Conservation (phyloP, 2,113 vertebrate genomes). For the Corythoichthys haematopterus region DNA sequence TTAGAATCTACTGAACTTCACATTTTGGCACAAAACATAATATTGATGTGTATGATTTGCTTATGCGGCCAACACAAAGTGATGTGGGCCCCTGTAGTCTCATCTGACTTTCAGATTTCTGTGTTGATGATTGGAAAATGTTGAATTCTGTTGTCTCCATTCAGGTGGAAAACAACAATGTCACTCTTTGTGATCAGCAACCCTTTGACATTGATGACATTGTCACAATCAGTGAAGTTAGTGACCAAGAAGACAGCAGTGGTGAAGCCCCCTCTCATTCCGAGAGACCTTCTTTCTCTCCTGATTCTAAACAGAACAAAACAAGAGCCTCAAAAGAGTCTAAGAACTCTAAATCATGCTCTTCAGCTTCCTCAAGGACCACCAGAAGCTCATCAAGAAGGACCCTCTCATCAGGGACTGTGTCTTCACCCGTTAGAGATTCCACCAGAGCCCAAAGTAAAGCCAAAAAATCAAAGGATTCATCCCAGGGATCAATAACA, state of each 20-base stretch:
- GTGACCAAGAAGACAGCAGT: conserved; percentile 2
- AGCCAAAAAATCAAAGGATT: background rate
- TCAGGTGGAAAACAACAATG: background rate
- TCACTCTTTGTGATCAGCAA: conserved; percentile 5
- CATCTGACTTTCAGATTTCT: background rate
- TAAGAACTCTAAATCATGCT: conserved; percentile 1
- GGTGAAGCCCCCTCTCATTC: background rate
- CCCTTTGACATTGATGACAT: conserved; percentile 47
- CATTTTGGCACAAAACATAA: background rate
- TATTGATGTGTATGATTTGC: too few relatives aligned
- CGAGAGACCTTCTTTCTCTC: background rate
- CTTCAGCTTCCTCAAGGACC: conserved; percentile 7
- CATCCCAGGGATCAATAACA: background rate
- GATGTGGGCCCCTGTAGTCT: too few relatives aligned
- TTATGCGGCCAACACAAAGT: too few relatives aligned
- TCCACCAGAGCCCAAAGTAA: conserved; percentile 6
- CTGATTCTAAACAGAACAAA: conserved; percentile 4
- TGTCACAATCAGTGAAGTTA: conserved; percentile 53
- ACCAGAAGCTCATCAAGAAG: conserved; percentile 9
- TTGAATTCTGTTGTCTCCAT: background rate
- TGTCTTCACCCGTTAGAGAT: conserved; percentile 4
- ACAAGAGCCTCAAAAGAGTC: background rate
- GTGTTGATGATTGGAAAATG: background rate
- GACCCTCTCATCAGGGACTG: background rate
- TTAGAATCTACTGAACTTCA: background rate